Conservation (phyloP, 35 echinoderm and acorn worm genomes). For the Lytechinus variegatus region DNA sequence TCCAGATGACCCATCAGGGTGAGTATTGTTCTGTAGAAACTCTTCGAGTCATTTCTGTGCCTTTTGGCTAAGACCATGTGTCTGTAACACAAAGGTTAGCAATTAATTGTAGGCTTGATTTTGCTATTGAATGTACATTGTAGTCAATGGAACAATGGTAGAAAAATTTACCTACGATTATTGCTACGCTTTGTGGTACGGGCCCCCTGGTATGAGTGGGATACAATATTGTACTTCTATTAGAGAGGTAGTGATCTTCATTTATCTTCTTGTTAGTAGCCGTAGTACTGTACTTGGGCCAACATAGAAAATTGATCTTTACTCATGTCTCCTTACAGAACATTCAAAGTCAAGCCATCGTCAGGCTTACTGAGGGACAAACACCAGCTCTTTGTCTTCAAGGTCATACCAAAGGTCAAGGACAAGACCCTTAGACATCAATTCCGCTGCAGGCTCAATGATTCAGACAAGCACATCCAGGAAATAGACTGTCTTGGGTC, state of each 20-base stretch:
- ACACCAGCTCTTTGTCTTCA: conserved; percentile 85
- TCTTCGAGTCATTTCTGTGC: background rate
- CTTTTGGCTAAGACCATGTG: too few relatives aligned
- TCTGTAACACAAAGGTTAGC: too few relatives aligned
- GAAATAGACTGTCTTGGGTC: conserved; percentile 73
- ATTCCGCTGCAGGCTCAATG: conserved; percentile 76
- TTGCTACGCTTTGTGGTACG: too few relatives aligned
- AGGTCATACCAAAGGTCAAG: conserved; percentile 72
- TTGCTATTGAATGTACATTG: too few relatives aligned
- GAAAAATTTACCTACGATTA: too few relatives aligned
- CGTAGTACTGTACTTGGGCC: background rate
- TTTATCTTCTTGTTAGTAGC: background rate
- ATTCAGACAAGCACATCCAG: conserved; percentile 71
- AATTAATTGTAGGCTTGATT: too few relatives aligned
- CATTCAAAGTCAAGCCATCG: conserved; percentile 81
- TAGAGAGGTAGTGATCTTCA: background rate
- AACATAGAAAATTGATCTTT: background rate
- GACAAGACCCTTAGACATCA: conserved; percentile 66
- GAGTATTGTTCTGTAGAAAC: background rate
- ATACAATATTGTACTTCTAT: background rate
- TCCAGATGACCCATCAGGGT: conserved; percentile 77
- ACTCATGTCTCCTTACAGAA: conserved; percentile 49
- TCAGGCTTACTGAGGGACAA: conserved; percentile 65
- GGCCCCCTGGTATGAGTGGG: background rate
- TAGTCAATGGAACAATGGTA: too few relatives aligned